Conservation (phyloP, 2,888 invertebrate species). For the Clusia tigrina region DNA sequence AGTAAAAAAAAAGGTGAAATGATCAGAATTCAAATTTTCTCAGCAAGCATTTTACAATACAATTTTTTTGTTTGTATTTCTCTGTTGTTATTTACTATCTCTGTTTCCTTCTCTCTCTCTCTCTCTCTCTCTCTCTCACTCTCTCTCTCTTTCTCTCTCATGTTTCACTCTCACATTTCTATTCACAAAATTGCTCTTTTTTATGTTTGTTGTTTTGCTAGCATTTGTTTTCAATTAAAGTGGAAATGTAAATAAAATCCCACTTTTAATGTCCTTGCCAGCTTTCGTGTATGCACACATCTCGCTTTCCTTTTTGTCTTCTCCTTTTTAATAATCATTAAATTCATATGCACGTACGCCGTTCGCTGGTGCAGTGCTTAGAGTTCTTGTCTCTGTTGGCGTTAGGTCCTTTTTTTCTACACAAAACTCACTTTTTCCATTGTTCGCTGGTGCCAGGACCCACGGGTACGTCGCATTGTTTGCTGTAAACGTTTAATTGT, state of each 20-base stretch:
- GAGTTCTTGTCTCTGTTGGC: neutral
- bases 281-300: neutral
- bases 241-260: neutral
- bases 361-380: neutral
- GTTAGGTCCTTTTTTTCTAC: neutral
- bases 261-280: neutral
- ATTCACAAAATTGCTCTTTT: too few relatives aligned
- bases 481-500: conserved; percentile 54
- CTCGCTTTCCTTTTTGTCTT: neutral
- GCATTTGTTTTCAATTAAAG: conserved; percentile 8
- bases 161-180: too few relatives aligned
- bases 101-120: too few relatives aligned
- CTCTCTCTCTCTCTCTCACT: too few relatives aligned
- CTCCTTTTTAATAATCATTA: neutral
- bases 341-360: conserved; percentile 2
- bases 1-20: too few relatives aligned
- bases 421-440: neutral
- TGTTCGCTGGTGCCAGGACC: neutral
- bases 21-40: too few relatives aligned
- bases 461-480: conserved; percentile 30
- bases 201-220: neutral
- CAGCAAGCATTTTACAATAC: too few relatives aligned
- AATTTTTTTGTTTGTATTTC: too few relatives aligned
- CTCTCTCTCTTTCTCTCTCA: too few relatives aligned
- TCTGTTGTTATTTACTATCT: too few relatives aligned